Base-by-base conservation (phyloP, 1,140 invertebrate species). In the Idris sp. region DNA sequence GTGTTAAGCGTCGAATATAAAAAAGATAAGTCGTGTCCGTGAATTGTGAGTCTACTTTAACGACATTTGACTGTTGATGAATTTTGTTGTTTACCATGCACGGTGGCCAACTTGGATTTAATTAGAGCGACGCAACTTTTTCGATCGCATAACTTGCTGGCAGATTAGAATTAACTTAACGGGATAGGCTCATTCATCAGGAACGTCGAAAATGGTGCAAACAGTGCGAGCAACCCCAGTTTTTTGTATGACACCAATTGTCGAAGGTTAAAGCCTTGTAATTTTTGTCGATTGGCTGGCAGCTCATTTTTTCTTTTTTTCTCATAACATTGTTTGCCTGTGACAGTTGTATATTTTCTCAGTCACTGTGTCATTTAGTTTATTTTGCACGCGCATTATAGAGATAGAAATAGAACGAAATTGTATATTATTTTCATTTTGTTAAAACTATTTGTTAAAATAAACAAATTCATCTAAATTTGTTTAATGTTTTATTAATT, bases 31-130 rank as follows among this genome's bases (percentile, higher is more conserved):
- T 14, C 15, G 15, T 11, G 31, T 36, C 19, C 25, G 35, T 36
- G 35, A 54, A 19, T 30, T 9, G 26, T 19, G 10, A 25, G 38
- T 18, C 19, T 44, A 8, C 11, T 35, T 30, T n/a, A 33, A 10
- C 11, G 10, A 35, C 25, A 16, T 4, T 1, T 30, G 44, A 49
- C 30, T 26, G 16, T 41, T 30, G 51, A 54, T 30, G 38, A 44
- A 58, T 44, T 25, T 44, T 58, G 31, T 54, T 58, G 38, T 43
- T 58, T 58, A 44, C 38, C 40, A 58, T 58, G 53, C 36, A 33
- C 28, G 25, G 53, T 35, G 53, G 44, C 4, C 6, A 19, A 49
- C 10, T 40, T 2, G 11, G 19, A 22, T 16, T 38, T 19, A 40
- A 58, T 44, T 58, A 31, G 30, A 16, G 25, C 8, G 9, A 44